Evolutionary conservation across 2,113 vertebrate species (phyloP), one percentile per base, ranked within the genome.

Genomic region (Periophthalmus modestus): DNA sequence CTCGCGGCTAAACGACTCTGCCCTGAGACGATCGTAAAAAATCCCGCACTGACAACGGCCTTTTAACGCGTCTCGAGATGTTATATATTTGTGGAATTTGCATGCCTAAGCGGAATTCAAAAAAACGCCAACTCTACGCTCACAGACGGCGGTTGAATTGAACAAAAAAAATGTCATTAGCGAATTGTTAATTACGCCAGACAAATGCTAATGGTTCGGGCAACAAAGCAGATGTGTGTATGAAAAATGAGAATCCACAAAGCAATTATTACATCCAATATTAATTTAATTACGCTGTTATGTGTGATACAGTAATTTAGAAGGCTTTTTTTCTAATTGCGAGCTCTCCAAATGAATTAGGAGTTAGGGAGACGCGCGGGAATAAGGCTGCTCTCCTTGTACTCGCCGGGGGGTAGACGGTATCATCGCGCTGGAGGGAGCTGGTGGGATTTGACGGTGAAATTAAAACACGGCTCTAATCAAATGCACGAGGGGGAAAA

Each of bases 91-190:
- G 81, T 68, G 68, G 23, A 82, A 83, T 86, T 70, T 83, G 81
- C 73, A 71, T 67, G 85, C 72, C 61, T 78, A 78, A 79, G 82
- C 85, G 76, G 68, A 68, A 59, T 90, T 93, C 90, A 15, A 28
- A 61, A n/a, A 28, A 61, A 34, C 18, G 39, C 39, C 39, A 43
- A 57, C 9, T 15, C 77, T 77, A 76, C 66, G 63, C 79, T 81
- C 83, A 3, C 15, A 75, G 80, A 94, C 94, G 94, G 91, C 65
- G 63, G 87, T 85, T 90, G 68, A 73, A 76, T 90, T 88, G 23
- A 78, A 94, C 95, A 95, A 33, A 92, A 92, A 76, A 95, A 96
- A 95, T 96, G 95, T 96, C 95, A 96, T 96, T 96, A 97, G 94
- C 95, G 93, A 92, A 95, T 95, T 94, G 95, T 94, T 97, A 95